These are phyloP conservation scores for Gadopsis bispinosus DNA, from an alignment of 2,797 vertebrate genomes.

Conservation along the genomic window DNA sequence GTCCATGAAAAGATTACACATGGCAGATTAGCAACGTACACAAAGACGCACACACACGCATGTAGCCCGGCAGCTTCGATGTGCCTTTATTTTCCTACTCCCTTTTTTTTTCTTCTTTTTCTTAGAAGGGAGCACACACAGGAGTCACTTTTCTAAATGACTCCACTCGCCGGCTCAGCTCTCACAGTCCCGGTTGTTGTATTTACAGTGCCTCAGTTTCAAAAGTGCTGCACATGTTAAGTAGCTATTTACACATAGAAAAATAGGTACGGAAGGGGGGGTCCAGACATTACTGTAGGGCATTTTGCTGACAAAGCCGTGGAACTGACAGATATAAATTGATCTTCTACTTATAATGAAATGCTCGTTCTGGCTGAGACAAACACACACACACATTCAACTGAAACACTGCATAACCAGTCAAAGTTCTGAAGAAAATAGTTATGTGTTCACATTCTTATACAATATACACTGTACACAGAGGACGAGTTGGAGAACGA, in stretches of 20 bases:
- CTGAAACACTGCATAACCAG: constrained; percentile 59
- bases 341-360: constrained; percentile 47
- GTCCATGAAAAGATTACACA: constrained; percentile 45
- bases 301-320: constrained; percentile 50
- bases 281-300: constrained; percentile 23
- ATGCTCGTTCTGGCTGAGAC: constrained; percentile 65
- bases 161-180: background rate
- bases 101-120: background rate
- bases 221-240: constrained; percentile 74
- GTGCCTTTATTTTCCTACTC: constrained; percentile 32
- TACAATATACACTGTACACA: constrained; percentile 72
- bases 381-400: constrained; percentile 33
- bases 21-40: constrained; percentile 51
- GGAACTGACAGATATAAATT: constrained; percentile 44
- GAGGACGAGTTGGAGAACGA: constrained; percentile 36
- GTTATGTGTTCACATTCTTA: constrained; percentile 71
- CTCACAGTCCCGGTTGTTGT: constrained; percentile 55
- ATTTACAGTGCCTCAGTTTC: constrained; percentile 71
- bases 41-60: constrained; percentile 35
- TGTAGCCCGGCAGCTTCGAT: constrained; percentile 56
- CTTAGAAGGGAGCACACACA: background rate
- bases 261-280: constrained; percentile 63
- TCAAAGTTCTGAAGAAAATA: constrained; percentile 72
- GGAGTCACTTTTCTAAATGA: background rate
- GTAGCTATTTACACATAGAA: constrained; percentile 79